Conservation (phyloP, 2,113 vertebrate genomes). For the Polypterus bichir region DNA sequence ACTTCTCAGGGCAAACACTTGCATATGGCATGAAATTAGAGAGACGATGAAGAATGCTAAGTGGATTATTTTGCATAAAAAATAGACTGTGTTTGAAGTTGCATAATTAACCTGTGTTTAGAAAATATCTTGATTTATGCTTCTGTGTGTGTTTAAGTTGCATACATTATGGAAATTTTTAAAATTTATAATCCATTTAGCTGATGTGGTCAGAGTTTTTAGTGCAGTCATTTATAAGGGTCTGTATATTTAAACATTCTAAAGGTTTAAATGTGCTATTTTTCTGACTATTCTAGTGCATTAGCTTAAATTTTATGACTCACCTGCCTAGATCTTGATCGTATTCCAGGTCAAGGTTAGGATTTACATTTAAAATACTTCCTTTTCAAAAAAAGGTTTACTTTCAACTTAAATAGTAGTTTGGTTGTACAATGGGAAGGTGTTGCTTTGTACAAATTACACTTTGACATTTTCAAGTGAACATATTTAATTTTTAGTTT, state of each 20-base stretch:
- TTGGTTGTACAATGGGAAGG: too few relatives aligned
- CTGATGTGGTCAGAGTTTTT: conserved; percentile 91
- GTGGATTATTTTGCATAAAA: conserved; percentile 98
- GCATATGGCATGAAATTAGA: conserved; percentile 53
- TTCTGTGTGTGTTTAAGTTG: conserved; percentile 77
- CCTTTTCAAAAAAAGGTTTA: too few relatives aligned
- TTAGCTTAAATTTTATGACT: conserved; percentile 77
- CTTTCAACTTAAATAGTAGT: too few relatives aligned
- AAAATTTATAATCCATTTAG: conserved; percentile 99
- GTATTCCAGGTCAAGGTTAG: conserved; percentile 63
- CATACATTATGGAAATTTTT: conserved; percentile 92
- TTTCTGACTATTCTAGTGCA: conserved; percentile 65
- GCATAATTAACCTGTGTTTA: conserved; percentile 97
- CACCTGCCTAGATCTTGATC: conserved; percentile 46
- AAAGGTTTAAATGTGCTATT: conserved; percentile 64
- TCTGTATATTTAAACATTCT: conserved; percentile 81
- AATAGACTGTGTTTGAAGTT: conserved; percentile 84
- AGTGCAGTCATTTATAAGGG: conserved; percentile 93
- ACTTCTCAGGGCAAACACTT: conserved; percentile 56
- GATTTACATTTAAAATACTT: conserved; percentile 63
- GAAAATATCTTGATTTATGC: conserved; percentile 96
- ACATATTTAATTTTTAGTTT: too few relatives aligned
- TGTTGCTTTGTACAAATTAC: too few relatives aligned
- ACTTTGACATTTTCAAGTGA: too few relatives aligned
- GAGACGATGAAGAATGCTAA: conserved; percentile 72